Evolutionary conservation across 1,140 invertebrate genomes (phyloP).

Genomic region (Mercenaria mercenaria): DNA sequence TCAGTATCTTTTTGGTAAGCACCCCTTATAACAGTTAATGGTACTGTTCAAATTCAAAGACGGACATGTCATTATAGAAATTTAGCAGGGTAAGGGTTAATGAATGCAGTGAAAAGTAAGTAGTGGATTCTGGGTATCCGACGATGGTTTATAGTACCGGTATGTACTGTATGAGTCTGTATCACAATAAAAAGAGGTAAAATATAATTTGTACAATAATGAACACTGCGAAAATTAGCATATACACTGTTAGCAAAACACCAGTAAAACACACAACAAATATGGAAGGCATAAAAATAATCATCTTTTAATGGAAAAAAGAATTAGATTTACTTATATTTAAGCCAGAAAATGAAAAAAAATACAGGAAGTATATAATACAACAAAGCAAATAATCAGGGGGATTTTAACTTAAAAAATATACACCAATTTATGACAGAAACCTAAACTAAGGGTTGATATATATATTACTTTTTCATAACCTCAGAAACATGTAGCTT

Average conservation of each 20-base stretch:
- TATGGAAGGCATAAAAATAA: not conserved
- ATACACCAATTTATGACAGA: not conserved
- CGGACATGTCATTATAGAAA: too few relatives aligned
- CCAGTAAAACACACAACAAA: constrained; percentile 41
- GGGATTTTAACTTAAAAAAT: not conserved
- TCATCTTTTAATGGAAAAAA: not conserved
- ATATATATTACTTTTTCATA: not conserved
- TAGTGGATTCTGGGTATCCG: too few relatives aligned
- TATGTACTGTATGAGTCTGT: too few relatives aligned
- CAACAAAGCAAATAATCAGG: too few relatives aligned
- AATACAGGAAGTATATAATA: not conserved
- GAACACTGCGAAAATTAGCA: constrained; percentile 19
- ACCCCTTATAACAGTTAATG: too few relatives aligned
- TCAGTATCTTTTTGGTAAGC: too few relatives aligned
- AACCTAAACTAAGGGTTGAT: not conserved
- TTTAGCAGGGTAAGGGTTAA: too few relatives aligned
- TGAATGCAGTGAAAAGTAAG: too few relatives aligned
- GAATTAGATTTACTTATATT: not conserved
- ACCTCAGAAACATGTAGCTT: not conserved
- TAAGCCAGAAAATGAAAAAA: not conserved
- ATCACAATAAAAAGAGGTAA: not conserved
- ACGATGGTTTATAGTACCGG: too few relatives aligned
- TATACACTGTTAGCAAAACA: constrained; percentile 56
- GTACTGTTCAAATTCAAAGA: too few relatives aligned
- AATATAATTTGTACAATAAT: not conserved